Conservation (phyloP, 2,797 vertebrate species). For the Geotria australis region DNA sequence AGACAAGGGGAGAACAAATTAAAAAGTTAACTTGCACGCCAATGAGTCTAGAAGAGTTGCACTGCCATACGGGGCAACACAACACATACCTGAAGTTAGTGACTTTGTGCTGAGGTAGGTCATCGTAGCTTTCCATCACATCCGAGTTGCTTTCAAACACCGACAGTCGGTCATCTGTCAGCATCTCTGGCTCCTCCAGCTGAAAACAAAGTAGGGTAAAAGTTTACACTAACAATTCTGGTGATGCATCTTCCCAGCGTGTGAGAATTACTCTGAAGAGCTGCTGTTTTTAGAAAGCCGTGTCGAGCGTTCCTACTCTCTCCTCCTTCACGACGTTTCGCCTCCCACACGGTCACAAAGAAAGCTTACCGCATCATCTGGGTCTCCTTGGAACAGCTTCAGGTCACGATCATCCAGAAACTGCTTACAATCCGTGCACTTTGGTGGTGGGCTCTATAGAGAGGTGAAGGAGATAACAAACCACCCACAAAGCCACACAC, state of each 20-base stretch:
- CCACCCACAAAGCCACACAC: too few species aligned
- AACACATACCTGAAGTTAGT: slow-evolving; percentile 54
- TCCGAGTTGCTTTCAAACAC: slow-evolving; percentile 68
- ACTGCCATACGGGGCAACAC: background rate
- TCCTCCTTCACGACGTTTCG: too few species aligned
- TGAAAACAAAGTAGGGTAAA: slow-evolving; percentile 5
- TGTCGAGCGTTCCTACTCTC: background rate
- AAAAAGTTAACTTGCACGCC: too few species aligned
- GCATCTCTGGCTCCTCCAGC: slow-evolving; percentile 77
- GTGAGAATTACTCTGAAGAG: background rate
- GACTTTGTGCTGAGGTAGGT: slow-evolving; percentile 68
- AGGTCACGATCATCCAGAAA: slow-evolving; percentile 69
- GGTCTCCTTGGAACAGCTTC: slow-evolving; percentile 68
- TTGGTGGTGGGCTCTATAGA: slow-evolving; percentile 35
- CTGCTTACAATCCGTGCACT: slow-evolving; percentile 56
- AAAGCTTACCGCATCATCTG: slow-evolving; percentile 33
- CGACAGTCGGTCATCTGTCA: slow-evolving; percentile 62
- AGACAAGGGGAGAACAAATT: too few species aligned
- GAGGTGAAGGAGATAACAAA: background rate
- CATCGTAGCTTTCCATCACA: slow-evolving; percentile 79
- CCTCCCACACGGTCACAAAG: fast-evolving
- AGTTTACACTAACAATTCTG: background rate
- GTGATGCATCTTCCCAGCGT: too few species aligned
- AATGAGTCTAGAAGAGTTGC: background rate
- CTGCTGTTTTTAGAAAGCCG: background rate